phyloP scores from a whole-genome alignment of 2,888 invertebrate genomes.

The Leptinotarsa peninsularis region DNA sequence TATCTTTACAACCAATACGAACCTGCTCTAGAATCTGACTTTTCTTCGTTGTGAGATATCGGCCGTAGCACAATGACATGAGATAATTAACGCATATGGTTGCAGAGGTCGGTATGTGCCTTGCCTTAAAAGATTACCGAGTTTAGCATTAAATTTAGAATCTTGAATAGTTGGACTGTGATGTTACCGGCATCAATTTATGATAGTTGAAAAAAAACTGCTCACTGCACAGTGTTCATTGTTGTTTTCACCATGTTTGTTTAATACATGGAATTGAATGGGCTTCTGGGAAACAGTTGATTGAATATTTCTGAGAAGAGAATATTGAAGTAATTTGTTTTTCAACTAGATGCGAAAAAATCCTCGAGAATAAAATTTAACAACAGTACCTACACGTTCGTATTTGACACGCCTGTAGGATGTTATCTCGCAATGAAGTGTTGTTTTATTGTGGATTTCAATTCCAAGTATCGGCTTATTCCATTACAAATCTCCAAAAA shows the following conservation, averaged over 20 bases:
- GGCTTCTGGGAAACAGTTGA: neutral
- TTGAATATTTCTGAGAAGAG: neutral
- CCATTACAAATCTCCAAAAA: no score
- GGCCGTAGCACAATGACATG: neutral
- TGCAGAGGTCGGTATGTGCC: neutral
- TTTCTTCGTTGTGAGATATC: neutral
- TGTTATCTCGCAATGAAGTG: no score
- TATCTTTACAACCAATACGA: neutral
- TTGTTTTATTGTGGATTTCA: no score
- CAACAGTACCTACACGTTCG: no score
- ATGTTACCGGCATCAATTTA: conserved; percentile 11
- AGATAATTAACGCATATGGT: conserved; percentile 8
- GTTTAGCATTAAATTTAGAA: conserved; percentile 1
- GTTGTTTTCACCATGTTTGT: neutral
- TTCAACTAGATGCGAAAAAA: neutral
- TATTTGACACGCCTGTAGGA: no score
- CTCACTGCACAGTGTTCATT: neutral
- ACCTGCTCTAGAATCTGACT: neutral
- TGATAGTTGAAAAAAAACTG: neutral
- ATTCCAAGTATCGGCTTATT: no score
- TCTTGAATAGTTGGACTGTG: neutral
- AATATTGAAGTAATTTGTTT: neutral
- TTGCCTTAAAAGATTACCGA: conserved; percentile 9
- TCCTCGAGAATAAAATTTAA: no score
- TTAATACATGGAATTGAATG: neutral